A percentile compares a stretch with the other conserved stretches of the same genome.
Conservation (phyloP, 1,140 invertebrate genomes). For the Drosophila simulans region DNA sequence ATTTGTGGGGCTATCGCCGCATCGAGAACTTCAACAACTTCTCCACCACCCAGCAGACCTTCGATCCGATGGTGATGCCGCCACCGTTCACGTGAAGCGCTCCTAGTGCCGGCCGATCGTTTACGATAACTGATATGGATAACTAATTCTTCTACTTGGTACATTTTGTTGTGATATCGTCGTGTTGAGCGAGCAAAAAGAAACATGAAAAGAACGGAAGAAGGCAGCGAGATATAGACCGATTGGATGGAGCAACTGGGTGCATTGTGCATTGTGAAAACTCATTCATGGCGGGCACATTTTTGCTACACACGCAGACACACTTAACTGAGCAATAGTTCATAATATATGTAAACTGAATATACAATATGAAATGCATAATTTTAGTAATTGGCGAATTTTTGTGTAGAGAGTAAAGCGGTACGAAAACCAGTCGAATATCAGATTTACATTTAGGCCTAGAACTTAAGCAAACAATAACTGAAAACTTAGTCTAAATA, state of each 20-base stretch:
- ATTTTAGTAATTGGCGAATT: conserved; percentile 82
- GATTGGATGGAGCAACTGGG: conserved; percentile 8
- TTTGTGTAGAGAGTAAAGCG: conserved; percentile 75
- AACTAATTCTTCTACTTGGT: conserved; percentile 82
- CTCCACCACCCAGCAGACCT: conserved; percentile 66
- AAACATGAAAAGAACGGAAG: conserved; percentile 13
- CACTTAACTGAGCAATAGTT: conserved; percentile 79
- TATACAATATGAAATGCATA: conserved; percentile 64
- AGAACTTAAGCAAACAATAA: conserved; percentile 74
- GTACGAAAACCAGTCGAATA: conserved; percentile 69
- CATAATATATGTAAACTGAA: conserved; percentile 60
- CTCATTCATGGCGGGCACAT: conserved; percentile 60
- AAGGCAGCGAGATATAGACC: neutral
- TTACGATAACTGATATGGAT: conserved; percentile 62
- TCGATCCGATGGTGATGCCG: conserved; percentile 80
- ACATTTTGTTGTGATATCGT: conserved; percentile 83
- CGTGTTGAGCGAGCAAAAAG: conserved; percentile 76
- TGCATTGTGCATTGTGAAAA: conserved; percentile 60
- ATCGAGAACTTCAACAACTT: conserved; percentile 84
- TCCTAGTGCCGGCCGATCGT: conserved; percentile 30
- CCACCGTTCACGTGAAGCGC: conserved; percentile 80
- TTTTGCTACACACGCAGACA: conserved; percentile 72
- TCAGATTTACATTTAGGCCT: conserved; percentile 76
- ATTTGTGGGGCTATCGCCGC: conserved; percentile 91
- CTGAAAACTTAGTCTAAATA: conserved; percentile 64